Conservation (phyloP, 2,113 vertebrate species). For the Podocnemis expansa region DNA sequence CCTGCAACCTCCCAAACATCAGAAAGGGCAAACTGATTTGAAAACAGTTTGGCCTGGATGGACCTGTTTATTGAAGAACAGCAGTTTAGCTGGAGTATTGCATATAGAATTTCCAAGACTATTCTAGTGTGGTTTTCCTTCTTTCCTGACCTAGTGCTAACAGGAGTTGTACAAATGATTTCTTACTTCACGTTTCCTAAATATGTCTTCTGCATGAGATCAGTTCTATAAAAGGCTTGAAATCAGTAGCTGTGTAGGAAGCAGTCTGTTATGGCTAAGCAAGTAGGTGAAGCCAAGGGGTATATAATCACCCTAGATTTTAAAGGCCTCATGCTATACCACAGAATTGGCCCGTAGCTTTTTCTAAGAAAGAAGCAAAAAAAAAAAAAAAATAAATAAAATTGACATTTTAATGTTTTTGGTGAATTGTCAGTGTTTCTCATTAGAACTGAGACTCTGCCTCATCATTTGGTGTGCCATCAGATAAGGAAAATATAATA, state of each 20-base stretch:
- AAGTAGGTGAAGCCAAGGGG: not conserved
- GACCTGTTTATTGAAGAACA: not conserved
- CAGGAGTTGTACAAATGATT: not conserved
- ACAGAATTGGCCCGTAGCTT: not conserved
- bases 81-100: not conserved
- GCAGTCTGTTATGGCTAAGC: not conserved
- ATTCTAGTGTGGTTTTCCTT: not conserved
- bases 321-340: not conserved
- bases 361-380: too few species aligned
- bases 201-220: not conserved
- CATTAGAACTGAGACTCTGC: not conserved
- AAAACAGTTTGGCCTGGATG: not conserved
- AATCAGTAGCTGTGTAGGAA: too few species aligned
- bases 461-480: constrained; percentile 36
- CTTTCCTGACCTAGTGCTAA: not conserved
- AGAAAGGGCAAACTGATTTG: not conserved
- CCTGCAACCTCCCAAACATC: not conserved
- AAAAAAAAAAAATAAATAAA: not conserved
- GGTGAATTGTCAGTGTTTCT: not conserved
- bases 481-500: constrained; percentile 52
- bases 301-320: fast-evolving
- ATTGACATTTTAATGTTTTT: not conserved
- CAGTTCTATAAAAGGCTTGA: too few species aligned
- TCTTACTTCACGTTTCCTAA: not conserved
- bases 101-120: not conserved